Evolutionary conservation across 1,140 invertebrate genomes (phyloP).

Genomic region (Argopecten irradians): DNA sequence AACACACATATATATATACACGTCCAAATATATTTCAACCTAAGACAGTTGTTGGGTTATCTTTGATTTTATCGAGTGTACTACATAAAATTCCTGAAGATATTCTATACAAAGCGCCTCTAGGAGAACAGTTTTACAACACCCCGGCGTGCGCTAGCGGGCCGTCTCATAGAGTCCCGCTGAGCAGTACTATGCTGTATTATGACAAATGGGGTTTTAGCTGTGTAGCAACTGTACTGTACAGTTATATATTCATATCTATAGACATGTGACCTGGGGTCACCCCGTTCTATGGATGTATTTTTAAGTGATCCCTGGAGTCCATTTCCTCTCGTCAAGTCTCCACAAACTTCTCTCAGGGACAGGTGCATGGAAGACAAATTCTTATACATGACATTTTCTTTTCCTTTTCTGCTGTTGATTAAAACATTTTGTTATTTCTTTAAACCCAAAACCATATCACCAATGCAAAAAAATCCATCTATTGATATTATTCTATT

Average conservation of each 20-base stretch:
- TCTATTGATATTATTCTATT: no score
- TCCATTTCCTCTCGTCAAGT: constrained; percentile 20
- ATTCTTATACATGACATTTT: not conserved
- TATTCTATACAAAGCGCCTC: not conserved
- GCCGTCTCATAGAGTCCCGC: not conserved
- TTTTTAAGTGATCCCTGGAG: constrained; percentile 9
- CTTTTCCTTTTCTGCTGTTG: not conserved
- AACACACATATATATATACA: not conserved
- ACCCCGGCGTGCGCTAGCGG: not conserved
- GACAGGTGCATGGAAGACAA: not conserved
- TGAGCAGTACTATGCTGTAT: not conserved
- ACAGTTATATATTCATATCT: not conserved
- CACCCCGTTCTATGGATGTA: constrained; percentile 7
- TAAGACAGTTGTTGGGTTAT: constrained; percentile 10
- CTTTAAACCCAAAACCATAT: no score
- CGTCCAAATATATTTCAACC: not conserved
- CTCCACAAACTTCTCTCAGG: not conserved
- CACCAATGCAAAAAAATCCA: no score
- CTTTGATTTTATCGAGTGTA: not conserved
- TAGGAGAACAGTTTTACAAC: not conserved
- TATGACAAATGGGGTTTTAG: constrained; percentile 22
- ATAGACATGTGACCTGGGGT: not conserved
- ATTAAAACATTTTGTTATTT: not conserved
- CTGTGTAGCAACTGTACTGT: constrained; percentile 1
- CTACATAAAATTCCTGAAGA: constrained; percentile 9